Evolutionary conservation across 1,140 invertebrate genomes (phyloP).

Genomic region (Drosophila jambulina): DNA sequence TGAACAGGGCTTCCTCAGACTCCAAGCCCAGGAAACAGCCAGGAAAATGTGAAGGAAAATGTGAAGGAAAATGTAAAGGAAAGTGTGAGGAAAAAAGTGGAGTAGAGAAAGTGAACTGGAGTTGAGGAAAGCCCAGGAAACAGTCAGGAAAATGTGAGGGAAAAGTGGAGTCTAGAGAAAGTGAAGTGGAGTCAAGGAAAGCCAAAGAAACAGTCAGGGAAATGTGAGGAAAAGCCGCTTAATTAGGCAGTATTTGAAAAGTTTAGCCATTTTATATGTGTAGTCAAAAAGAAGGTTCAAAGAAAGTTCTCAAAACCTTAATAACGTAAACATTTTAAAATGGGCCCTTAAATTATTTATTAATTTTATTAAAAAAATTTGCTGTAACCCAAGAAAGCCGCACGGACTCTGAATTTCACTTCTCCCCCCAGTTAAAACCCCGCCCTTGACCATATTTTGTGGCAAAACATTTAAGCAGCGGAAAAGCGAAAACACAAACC

Average conservation of each 20-base stretch:
- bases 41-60: neutral
- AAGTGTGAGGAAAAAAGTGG: no score
- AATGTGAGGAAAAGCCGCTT: neutral
- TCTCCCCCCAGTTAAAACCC: neutral
- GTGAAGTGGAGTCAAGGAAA: neutral
- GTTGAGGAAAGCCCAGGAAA: neutral
- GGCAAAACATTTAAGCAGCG: slow-evolving; percentile 28
- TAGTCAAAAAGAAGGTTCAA: neutral
- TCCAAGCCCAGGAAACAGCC: neutral
- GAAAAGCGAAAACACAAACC: slow-evolving; percentile 39
- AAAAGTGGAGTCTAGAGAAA: neutral
- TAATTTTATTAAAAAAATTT: neutral
- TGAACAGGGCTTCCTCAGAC: neutral
- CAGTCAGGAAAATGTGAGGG: neutral
- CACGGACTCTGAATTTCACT: neutral
- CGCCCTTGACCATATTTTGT: slow-evolving; percentile 16
- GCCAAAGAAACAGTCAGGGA: neutral
- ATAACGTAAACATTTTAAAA: neutral
- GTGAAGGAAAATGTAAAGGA: no score
- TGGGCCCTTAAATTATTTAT: neutral
- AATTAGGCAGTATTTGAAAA: neutral
- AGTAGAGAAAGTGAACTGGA: no score
- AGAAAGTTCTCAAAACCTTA: neutral
- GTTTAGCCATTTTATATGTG: neutral
- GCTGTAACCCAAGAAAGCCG: neutral